Conservation (phyloP, 2,797 vertebrate species). For the Platalea minor region DNA sequence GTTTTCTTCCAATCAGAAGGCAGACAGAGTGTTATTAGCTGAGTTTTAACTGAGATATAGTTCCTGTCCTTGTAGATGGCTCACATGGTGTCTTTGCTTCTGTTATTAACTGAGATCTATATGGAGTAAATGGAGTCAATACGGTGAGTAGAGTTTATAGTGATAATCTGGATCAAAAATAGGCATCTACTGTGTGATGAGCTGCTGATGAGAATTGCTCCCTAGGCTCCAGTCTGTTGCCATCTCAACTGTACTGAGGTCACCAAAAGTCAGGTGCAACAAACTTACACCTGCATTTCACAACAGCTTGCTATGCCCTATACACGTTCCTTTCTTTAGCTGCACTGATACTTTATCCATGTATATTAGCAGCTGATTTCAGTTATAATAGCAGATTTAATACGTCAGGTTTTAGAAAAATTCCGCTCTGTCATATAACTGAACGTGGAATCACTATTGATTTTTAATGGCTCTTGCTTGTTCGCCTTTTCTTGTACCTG, state of each 20-base stretch:
- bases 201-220: background rate
- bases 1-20: background rate
- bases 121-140: background rate
- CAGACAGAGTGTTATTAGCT: background rate
- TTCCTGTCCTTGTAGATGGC: background rate
- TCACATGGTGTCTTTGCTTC: background rate
- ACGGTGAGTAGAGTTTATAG: background rate
- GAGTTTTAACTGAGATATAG: background rate
- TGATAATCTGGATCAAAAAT: background rate
- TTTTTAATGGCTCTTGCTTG: background rate
- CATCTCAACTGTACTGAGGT: background rate
- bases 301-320: background rate
- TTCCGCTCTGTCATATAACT: background rate
- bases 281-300: background rate
- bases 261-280: background rate
- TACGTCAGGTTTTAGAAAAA: conserved; percentile 1
- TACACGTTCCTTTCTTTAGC: background rate
- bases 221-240: background rate
- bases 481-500: background rate
- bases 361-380: background rate
- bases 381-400: background rate
- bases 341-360: background rate
- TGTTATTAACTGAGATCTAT: background rate
- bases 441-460: background rate
- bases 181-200: background rate